Evolutionary conservation across 2,797 vertebrate species (phyloP), one percentile per base, ranked within the genome.

Genomic region (Kryptopterus vitreolus): DNA sequence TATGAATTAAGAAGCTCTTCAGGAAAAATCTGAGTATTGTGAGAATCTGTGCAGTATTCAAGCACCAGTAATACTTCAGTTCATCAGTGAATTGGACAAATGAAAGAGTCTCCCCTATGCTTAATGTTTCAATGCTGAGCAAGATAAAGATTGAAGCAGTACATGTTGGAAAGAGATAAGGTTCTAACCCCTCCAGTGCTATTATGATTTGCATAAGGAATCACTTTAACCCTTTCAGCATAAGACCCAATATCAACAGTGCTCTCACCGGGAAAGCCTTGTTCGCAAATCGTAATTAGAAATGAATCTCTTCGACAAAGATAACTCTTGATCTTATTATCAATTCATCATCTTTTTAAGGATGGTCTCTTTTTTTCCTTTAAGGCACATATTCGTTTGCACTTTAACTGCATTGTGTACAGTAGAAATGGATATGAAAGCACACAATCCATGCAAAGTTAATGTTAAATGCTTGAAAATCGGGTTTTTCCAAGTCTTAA

Each of bases 201-300:
- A 74, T 78, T 75, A 50, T 29, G 20, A 79, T 72, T 79, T 79
- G 55, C 65, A 62, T 9, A 82, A 84, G 82, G 66, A 86, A 86
- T 83, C 78, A 78, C 80, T 76, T 62, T 58, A 57, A 69, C 65
- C n/a, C 5, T 29, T 84, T 78, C 50, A 66, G 46, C 46, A 63
- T 7, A 43, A 43, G 38, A 71, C 71, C 66, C n/a, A 71, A 63
- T 63, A 81, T 63, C 74, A 46, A 31, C 11, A 8, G 9, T 70
- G 11, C 48, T 61, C 53, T 35, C 43, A 63, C 20, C 22, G 29
- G 22, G 22, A 63, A 59, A 48, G 15, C 55, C 31, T 66, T 68
- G 43, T n/a, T 58, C 55, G 22, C n/a, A 29, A 62, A 76, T 46
- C 53, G 11, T 62, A 76, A 80, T 38, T 65, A 24, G 13, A 66